Conservation (phyloP, 2,113 vertebrate species). For the Mobula hypostoma region DNA sequence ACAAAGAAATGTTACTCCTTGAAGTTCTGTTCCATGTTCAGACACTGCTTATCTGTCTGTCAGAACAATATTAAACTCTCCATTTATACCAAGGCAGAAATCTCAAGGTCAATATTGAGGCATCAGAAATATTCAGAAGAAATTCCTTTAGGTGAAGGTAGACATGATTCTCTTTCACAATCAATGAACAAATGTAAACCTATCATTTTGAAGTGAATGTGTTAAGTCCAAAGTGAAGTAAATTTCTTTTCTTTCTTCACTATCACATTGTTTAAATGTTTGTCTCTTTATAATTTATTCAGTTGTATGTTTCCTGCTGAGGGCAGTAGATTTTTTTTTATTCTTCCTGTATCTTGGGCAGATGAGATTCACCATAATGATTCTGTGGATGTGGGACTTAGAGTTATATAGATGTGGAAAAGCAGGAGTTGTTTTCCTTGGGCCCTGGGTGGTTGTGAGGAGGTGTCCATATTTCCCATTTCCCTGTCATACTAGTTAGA, state of each 20-base stretch:
- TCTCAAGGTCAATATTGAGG: not conserved
- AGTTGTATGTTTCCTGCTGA: not conserved
- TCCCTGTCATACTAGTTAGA: too few species aligned
- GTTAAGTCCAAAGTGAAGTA: not conserved
- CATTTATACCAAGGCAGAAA: not conserved
- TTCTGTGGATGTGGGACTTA: too few species aligned
- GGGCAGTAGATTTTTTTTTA: not conserved
- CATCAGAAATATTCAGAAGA: not conserved
- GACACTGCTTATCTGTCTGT: not conserved
- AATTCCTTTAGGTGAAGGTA: constrained; percentile 61
- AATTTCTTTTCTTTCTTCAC: not conserved
- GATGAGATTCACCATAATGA: too few species aligned
- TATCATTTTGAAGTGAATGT: not conserved
- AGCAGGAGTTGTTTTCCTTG: too few species aligned
- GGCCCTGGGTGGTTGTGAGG: too few species aligned
- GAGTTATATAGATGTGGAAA: too few species aligned
- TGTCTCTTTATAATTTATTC: not conserved
- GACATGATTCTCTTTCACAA: constrained; percentile 42
- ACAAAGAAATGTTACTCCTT: not conserved
- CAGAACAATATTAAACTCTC: too few species aligned
- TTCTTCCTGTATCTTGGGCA: not conserved
- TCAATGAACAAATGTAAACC: not conserved
- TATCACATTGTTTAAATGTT: constrained; percentile 42
- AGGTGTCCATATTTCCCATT: too few species aligned
- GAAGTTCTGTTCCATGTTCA: not conserved